Evolutionary conservation across 2,888 invertebrate species (phyloP).

Genomic region (Liposcelis brunnea): DNA sequence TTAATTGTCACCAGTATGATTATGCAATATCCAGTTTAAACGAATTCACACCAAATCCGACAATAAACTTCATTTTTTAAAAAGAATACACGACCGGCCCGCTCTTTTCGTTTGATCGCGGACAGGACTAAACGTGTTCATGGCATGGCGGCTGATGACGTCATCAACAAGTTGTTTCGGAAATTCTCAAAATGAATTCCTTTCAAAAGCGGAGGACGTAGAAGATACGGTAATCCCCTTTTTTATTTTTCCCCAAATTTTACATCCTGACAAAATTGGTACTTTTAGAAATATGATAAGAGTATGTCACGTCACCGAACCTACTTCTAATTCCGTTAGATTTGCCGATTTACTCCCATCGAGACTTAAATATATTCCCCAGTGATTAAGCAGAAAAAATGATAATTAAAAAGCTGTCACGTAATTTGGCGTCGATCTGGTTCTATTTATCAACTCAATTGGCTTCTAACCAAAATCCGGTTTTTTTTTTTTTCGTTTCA

Average conservation of each 20-base stretch:
- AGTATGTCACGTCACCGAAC: conserved; percentile 35
- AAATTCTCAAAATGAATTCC: conserved; percentile 24
- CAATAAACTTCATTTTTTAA: no score
- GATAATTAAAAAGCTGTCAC: conserved; percentile 8
- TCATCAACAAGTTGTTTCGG: no score
- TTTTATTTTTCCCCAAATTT: neutral
- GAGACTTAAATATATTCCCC: no score
- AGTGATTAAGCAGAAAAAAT: conserved; percentile 12
- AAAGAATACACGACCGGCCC: no score
- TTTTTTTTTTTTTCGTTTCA: conserved; percentile 27
- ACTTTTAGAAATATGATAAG: conserved; percentile 7
- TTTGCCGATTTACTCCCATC: no score
- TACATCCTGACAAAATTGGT: conserved; percentile 4
- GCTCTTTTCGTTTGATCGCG: no score
- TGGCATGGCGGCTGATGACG: no score
- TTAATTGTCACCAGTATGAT: no score
- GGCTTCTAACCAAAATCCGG: conserved; percentile 8
- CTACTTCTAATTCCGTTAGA: conserved; percentile 7
- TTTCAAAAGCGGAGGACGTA: conserved; percentile 77
- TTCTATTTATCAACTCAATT: conserved; percentile 6
- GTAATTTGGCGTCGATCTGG: conserved; percentile 4
- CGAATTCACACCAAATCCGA: no score
- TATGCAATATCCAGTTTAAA: no score
- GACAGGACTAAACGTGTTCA: no score
- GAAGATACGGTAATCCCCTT: conserved; percentile 69